Percentiles rank a stretch among this genome's conserved stretches.
These are phyloP conservation scores for Leucoraja ocellata DNA, from an alignment of 2,797 vertebrate species.

Conservation along the genomic window DNA sequence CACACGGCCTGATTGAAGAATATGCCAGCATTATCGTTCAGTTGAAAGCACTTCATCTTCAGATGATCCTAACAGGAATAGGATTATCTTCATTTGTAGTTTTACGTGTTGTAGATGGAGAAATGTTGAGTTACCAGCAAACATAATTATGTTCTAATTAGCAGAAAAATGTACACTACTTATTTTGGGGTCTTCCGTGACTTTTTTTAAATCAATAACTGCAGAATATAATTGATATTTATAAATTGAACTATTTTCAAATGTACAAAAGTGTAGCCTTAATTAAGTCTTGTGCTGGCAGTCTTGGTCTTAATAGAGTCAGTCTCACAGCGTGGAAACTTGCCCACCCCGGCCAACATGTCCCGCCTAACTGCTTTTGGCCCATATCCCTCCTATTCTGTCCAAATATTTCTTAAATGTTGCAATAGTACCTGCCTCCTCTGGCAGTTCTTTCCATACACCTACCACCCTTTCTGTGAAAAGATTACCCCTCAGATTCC, in stretches of 20 bases:
- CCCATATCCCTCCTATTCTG: too few relatives aligned
- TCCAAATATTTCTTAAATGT: too few relatives aligned
- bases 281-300: not conserved
- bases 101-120: not conserved
- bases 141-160: not conserved
- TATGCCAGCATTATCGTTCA: not conserved
- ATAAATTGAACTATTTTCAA: conserved; percentile 14
- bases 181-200: not conserved
- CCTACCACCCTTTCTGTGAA: too few relatives aligned
- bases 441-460: too few relatives aligned
- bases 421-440: too few relatives aligned
- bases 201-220: not conserved
- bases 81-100: not conserved
- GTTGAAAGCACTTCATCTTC: not conserved
- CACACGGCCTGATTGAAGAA: not conserved
- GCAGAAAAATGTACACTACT: not conserved
- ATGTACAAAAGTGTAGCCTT: not conserved
- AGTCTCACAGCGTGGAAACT: too few relatives aligned
- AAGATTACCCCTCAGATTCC: too few relatives aligned
- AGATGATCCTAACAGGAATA: not conserved
- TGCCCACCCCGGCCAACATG: too few relatives aligned
- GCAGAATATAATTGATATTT: not conserved
- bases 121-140: not conserved
- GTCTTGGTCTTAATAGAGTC: not conserved
- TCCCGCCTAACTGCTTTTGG: too few relatives aligned